These are phyloP conservation scores for Rhinella marina DNA, from an alignment of 2,797 vertebrate genomes.

Conservation along the genomic window DNA sequence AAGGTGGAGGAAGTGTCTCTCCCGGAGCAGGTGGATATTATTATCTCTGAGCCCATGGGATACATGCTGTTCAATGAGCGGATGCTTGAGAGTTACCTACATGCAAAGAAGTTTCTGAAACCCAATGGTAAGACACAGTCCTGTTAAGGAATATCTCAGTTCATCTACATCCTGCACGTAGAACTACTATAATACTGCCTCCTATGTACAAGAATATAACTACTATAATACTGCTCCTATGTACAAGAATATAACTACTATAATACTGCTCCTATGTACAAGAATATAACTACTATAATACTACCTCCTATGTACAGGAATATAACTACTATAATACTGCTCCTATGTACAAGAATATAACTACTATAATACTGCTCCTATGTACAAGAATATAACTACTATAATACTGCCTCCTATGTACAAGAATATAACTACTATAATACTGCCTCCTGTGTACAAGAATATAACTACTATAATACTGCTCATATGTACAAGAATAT, in stretches of 20 bases:
- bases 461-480: conserved; percentile 14
- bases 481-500: neutral
- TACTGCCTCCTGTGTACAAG: neutral
- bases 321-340: neutral
- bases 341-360: neutral
- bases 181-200: neutral
- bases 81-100: conserved; percentile 97
- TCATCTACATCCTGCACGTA: neutral
- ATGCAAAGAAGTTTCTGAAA: conserved; percentile 97
- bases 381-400: too few species aligned
- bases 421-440: conserved; percentile 1
- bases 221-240: neutral
- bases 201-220: neutral
- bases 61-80: conserved; percentile 98
- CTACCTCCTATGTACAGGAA: too few species aligned
- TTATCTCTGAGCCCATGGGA: conserved; percentile 98
- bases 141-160: too few species aligned
- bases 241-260: too few species aligned
- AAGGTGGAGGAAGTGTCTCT: conserved; percentile 94
- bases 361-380: too few species aligned
- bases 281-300: too few species aligned
- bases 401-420: neutral
- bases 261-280: too few species aligned
- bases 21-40: conserved; percentile 95
- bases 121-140: conserved; percentile 81